Base-by-base conservation (phyloP, 2,113 vertebrate genomes). In the Lophochroa leadbeateri region DNA sequence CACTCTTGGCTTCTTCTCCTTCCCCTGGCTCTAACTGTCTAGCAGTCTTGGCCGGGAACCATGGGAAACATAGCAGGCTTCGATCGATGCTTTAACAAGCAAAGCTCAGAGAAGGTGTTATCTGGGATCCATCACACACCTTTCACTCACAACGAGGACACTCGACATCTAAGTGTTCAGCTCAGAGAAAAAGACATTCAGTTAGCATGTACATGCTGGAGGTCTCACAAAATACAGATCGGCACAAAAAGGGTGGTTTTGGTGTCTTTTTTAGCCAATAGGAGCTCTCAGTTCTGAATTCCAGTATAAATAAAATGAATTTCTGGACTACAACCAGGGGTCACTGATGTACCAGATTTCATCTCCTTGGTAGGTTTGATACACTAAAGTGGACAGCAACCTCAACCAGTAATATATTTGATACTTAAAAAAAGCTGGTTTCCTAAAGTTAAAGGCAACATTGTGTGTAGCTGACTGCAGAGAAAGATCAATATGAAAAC, bases 11-110 rank as follows among this genome's bases (percentile, higher is more conserved):
- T 90, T 58, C 47, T 58, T 33, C 25, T 67, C 52, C 29, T 81
- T 81, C 17, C 49, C 17, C 20, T 55, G 35, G 33, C 68, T 76
- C 55, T 29, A 33, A 14, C 20, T 70, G 57, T 71, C 25, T 58
- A 60, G 28, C 29, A 70, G 23, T 16, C 70, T 71, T 52, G 49
- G 37, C n/a, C 77, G 44, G 49, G 17, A 65, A 47, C 12, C 33
- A 21, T 0, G 1, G n/a, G 39, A 53, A 28, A 35, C 29, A 5
- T 29, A 69, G n/a, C 11, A 52, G 55, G 25, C 23, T 61, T 19
- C 0, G 0, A n/a, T 2, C 3, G 0, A 67, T 17, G 19, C 5
- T 84, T 70, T 65, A 53, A 37, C 2, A 3, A 60, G n/a, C 37
- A 63, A 69, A 75, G 39, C 19, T 52, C 10, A 6, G 18, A 46